Percentiles rank a stretch among this genome's conserved stretches.
Conservation (phyloP, 2,113 vertebrate genomes). For the Dicerorhinus sumatrensis region DNA sequence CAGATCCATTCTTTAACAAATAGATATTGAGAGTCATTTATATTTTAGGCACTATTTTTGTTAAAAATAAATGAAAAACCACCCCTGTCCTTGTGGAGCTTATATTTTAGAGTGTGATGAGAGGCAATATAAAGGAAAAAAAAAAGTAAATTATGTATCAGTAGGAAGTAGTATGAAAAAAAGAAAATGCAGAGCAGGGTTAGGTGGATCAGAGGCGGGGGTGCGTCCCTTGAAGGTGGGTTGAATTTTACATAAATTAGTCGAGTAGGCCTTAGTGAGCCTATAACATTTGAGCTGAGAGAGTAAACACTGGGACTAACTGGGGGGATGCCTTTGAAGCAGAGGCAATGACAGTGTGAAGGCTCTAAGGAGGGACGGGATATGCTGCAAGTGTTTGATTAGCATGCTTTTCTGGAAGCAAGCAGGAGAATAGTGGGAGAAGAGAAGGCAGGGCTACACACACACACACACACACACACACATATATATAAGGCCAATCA, state of each 20-base stretch:
- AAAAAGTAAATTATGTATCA: not conserved
- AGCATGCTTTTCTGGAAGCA: not conserved
- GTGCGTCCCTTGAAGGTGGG: not conserved
- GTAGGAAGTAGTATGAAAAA: not conserved
- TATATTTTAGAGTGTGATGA: not conserved
- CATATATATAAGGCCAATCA: no score
- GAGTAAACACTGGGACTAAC: not conserved
- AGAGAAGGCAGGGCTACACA: not conserved
- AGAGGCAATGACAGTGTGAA: not conserved
- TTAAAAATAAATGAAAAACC: not conserved
- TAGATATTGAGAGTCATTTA: not conserved
- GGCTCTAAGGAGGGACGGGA: fast-evolving
- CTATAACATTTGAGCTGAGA: not conserved
- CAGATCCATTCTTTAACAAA: not conserved
- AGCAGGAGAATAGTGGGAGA: not conserved
- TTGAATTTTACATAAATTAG: not conserved
- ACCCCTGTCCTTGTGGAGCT: not conserved
- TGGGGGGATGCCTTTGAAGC: not conserved
- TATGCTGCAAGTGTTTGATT: not conserved
- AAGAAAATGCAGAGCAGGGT: not conserved
- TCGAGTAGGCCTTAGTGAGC: not conserved
- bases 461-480: no score
- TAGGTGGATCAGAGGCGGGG: not conserved
- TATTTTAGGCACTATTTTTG: not conserved
- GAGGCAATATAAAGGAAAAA: not conserved